Conservation (phyloP, 2,797 vertebrate species). For the Trachops cirrhosus region DNA sequence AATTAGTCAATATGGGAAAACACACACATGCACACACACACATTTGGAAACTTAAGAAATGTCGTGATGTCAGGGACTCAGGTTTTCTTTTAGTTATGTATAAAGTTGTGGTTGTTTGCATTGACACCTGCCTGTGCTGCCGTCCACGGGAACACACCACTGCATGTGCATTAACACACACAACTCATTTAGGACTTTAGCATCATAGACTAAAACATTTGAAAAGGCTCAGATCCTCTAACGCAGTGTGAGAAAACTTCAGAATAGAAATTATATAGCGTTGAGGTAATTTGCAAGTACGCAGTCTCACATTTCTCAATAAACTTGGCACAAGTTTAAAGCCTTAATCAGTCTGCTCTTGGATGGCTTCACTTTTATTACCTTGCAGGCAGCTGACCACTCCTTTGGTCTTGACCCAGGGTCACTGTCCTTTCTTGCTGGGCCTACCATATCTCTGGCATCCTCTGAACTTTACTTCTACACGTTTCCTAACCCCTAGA, state of each 20-base stretch:
- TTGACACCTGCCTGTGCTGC: neutral
- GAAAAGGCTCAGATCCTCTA: slow-evolving; percentile 3
- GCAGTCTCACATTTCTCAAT: slow-evolving; percentile 51
- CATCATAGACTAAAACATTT: neutral
- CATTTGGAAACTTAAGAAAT: neutral
- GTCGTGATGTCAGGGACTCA: neutral
- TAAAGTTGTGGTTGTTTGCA: neutral
- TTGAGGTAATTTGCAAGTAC: slow-evolving; percentile 58
- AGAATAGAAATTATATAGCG: slow-evolving; percentile 24
- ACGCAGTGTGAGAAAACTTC: neutral
- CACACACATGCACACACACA: neutral
- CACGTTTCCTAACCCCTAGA: neutral
- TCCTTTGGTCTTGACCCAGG: slow-evolving; percentile 42
- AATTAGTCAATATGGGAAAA: neutral
- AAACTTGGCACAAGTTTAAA: slow-evolving; percentile 62
- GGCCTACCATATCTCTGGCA: neutral
- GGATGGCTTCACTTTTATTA: slow-evolving; percentile 44
- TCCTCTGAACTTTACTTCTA: neutral
- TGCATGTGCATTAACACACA: neutral
- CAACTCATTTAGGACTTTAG: neutral
- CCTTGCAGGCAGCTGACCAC: neutral
- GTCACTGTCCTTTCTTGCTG: slow-evolving; percentile 24
- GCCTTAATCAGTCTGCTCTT: slow-evolving; percentile 34
- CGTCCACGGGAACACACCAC: neutral
- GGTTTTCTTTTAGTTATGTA: neutral